Conservation (phyloP, 1,140 invertebrate species). For the Drosophila saltans region DNA sequence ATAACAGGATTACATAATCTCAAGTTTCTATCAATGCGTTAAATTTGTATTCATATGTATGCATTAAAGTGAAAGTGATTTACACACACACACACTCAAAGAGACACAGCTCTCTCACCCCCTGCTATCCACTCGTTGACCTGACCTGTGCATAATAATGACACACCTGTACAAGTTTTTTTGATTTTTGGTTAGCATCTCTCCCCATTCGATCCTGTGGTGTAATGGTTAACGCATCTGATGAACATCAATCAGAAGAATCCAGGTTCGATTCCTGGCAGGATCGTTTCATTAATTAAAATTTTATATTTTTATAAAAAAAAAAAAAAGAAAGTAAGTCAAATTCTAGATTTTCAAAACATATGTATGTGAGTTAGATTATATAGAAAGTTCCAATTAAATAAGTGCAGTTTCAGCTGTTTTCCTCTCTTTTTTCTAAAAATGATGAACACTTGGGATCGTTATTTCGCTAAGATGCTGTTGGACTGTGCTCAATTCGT, state of each 20-base stretch:
- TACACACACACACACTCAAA: background rate
- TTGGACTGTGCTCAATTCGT: background rate
- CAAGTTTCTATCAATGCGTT: background rate
- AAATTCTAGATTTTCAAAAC: too few relatives aligned
- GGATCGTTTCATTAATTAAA: background rate
- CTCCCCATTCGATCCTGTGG: background rate
- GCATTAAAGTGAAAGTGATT: constrained; percentile 1
- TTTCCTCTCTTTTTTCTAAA: too few relatives aligned
- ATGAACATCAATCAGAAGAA: background rate
- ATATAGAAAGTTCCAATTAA: too few relatives aligned
- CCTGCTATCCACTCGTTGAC: background rate
- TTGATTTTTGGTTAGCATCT: too few relatives aligned
- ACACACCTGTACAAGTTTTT: background rate
- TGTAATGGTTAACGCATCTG: background rate
- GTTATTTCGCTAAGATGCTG: background rate
- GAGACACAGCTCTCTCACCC: background rate
- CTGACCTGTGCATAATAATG: too few relatives aligned
- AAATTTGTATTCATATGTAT: too few relatives aligned
- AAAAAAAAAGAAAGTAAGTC: too few relatives aligned
- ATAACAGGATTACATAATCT: background rate
- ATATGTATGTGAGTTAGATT: too few relatives aligned
- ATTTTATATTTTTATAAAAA: background rate
- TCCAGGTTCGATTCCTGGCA: background rate
- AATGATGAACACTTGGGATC: too few relatives aligned
- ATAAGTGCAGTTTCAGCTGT: too few relatives aligned